Evolutionary conservation across 1,140 invertebrate species (phyloP), one percentile per base, ranked within the genome.

Genomic region (Paracyclopina nana): DNA sequence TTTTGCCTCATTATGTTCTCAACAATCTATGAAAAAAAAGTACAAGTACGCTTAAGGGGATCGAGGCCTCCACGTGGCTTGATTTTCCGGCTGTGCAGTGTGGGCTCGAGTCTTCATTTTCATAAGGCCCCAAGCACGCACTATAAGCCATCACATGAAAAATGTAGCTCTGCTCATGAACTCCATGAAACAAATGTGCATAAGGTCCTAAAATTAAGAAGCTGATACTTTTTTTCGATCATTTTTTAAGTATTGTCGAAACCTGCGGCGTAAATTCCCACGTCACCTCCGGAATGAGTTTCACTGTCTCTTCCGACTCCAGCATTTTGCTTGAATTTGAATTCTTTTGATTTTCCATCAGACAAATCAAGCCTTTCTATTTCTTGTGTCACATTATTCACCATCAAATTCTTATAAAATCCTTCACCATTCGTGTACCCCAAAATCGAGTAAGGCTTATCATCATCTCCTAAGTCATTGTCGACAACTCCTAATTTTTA

Each of bases 101-200:
- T n/a, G n/a, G n/a, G n/a, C n/a, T n/a, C n/a, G n/a, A n/a, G n/a
- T n/a, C n/a, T n/a, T n/a, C n/a, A n/a, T n/a, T n/a, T n/a, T n/a
- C n/a, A n/a, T n/a, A n/a, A n/a, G n/a, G n/a, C n/a, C n/a, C n/a
- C n/a, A n/a, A n/a, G n/a, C n/a, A n/a, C n/a, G n/a, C n/a, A n/a
- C n/a, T n/a, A 8, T 4, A 81, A 1, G 74, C 76, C 48, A 94
- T 78, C 0, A 79, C 82, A 61, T 87, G 78, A n/a, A 80, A 78
- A 1, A 94, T 78, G 61, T 86, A 90, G 58, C 77, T 80, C 61
- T 95, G 87, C 61, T 96, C 87, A 59, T 91, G 84, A 0, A 87
- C 76, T 24, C 76, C 79, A 57, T 85, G 79, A 57, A 94, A 81
- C 3, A 95, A 65, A 65, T 94, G 85, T 0, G 84, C 75, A 65